Evolutionary conservation across 1,140 invertebrate species (phyloP), one percentile per base, ranked within the genome.

Genomic region (Orchesella cincta): DNA sequence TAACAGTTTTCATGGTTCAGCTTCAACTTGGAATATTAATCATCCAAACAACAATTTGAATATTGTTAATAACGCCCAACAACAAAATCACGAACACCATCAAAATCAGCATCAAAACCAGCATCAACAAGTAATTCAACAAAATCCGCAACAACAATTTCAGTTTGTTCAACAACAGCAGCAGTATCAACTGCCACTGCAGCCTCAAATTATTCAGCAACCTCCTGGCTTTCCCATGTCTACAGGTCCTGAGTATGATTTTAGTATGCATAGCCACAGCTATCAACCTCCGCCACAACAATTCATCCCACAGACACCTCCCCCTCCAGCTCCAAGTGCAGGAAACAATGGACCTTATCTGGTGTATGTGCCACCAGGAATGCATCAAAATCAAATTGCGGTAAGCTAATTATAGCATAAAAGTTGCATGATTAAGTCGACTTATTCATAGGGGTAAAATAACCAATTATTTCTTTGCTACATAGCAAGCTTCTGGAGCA

Each of bases 111-210:
- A n/a, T n/a, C n/a, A 57, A 5, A 23, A 57, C 8, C 14, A 57
- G 54, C 26, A 57, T 57, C 54, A 57, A 57, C 12, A 57, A 57
- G 26, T 18, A 46, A 46, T 8, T 57, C 54, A 16, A 16, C 54
- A 57, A 8, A 8, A 16, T 14, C 54, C 54, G 26, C 62, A 29
- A 67, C 62, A 29, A 8, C 62, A 67, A 33, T n/a, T 67, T 29
- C 62, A 57, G 54, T 57, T 57, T 57, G 12, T 18, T 57, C 54
- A 57, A 23, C n/a, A n/a, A n/a, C 54, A 57, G 12, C 54, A 57
- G 14, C 54, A 57, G 23, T 23, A 67, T 31, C 31, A 29, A 29
- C 62, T 67, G 8, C 52, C 3, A 57, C 5, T n/a, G 29, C 8
- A 12, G 31, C 1, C 62, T 31, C 62, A 67, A 57, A 18, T 57